Conservation (phyloP, 2,797 vertebrate genomes). For the Sylvia borin region DNA sequence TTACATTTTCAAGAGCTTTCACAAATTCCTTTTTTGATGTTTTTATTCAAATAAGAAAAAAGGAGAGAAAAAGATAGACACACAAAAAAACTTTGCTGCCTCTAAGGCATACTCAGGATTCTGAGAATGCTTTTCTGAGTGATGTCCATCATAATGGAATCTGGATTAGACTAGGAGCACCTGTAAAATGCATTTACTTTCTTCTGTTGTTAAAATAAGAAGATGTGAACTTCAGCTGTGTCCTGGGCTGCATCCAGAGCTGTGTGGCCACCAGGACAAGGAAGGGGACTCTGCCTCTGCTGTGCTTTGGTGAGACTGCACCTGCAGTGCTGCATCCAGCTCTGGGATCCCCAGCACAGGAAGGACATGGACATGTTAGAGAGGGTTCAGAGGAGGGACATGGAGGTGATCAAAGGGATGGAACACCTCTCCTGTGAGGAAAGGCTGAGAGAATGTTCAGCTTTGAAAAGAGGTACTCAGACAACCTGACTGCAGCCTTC, state of each 20-base stretch:
- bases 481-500: not conserved
- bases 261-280: not conserved
- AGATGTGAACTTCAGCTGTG: not conserved
- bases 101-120: not conserved
- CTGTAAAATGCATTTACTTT: not conserved
- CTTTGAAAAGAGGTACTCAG: not conserved
- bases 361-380: not conserved
- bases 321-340: not conserved
- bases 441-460: not conserved
- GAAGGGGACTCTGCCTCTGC: not conserved
- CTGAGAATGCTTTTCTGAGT: not conserved
- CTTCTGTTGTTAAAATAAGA: not conserved
- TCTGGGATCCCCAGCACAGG: not conserved
- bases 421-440: not conserved
- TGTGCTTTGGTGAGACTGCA: not conserved
- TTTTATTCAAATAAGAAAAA: not conserved
- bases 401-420: not conserved
- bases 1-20: not conserved
- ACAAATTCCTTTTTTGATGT: not conserved
- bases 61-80: not conserved
- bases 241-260: not conserved
- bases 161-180: not conserved
- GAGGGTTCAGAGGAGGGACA: rapidly evolving
- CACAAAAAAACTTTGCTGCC: rapidly evolving
- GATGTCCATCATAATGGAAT: not conserved